A percentile compares a stretch with the other conserved stretches of the same genome.
Conservation (phyloP, 2,113 vertebrate genomes). For the Embiotoca jacksoni region DNA sequence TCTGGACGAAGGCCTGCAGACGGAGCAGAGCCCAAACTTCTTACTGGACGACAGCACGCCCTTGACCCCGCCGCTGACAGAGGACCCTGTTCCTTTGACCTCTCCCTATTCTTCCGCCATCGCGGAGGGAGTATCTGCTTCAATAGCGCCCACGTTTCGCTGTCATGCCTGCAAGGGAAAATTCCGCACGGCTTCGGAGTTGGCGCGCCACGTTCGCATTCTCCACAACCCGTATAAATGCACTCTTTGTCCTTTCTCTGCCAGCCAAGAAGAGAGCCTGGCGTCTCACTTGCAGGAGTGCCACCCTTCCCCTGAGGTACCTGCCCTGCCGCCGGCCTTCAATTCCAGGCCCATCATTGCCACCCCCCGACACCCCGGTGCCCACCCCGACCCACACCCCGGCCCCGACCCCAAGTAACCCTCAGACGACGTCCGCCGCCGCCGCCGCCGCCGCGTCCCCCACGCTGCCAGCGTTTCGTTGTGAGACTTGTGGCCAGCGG, state of each 20-base stretch:
- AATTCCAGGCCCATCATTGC: constrained; percentile 65
- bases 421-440: constrained; percentile 55
- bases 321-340: constrained; percentile 52
- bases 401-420: constrained; percentile 55
- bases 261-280: constrained; percentile 90
- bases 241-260: constrained; percentile 91
- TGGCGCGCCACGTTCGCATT: constrained; percentile 91
- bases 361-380: constrained; percentile 66
- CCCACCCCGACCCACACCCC: constrained; percentile 68
- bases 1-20: constrained; percentile 66
- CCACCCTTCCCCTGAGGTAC: constrained; percentile 76
- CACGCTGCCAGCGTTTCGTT: constrained; percentile 87
- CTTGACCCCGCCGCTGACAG: constrained; percentile 82
- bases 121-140: constrained; percentile 52
- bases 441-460: constrained; percentile 67
- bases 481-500: constrained; percentile 92
- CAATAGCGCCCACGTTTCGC: constrained; percentile 83
- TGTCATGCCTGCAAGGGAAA: constrained; percentile 95
- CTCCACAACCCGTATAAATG: constrained; percentile 95
- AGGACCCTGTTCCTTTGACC: constrained; percentile 76
- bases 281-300: constrained; percentile 87
- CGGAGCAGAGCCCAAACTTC: constrained; percentile 70
- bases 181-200: constrained; percentile 91
- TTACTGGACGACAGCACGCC: constrained; percentile 73
- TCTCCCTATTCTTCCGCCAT: constrained; percentile 68